These are phyloP conservation scores for Cosmorhoe ocellata DNA, from an alignment of 2,888 invertebrate species.

Conservation along the genomic window DNA sequence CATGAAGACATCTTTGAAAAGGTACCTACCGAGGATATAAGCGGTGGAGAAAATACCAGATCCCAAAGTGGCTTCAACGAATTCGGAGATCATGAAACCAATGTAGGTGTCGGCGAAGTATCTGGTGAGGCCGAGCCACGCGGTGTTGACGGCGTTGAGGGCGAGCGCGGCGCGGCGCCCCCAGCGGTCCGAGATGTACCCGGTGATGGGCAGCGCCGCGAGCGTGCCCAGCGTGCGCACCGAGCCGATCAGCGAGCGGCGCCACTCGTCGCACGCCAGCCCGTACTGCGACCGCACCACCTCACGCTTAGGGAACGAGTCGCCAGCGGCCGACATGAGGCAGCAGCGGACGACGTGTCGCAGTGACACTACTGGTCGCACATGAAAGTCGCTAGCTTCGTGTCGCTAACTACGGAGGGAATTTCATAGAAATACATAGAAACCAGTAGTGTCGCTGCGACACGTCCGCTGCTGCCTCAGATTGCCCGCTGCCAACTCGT, in stretches of 20 bases:
- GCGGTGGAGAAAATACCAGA: constrained; percentile 86
- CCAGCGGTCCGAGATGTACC: constrained; percentile 87
- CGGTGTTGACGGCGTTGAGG: constrained; percentile 82
- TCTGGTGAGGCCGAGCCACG: constrained; percentile 84
- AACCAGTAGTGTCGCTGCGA: no score
- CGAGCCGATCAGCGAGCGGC: constrained; percentile 87
- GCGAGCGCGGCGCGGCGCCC: constrained; percentile 84
- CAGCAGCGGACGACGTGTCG: no score
- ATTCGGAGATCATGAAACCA: constrained; percentile 85
- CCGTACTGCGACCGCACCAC: constrained; percentile 70
- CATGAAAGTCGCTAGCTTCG: no score
- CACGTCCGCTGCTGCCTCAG: no score
- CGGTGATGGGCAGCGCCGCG: constrained; percentile 85
- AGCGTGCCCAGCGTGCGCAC: constrained; percentile 86
- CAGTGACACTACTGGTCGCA: no score
- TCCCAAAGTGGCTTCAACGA: constrained; percentile 85
- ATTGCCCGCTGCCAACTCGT: no score
- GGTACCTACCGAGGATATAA: constrained; percentile 87
- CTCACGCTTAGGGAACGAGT: no score
- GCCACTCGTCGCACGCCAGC: constrained; percentile 87
- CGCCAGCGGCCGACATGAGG: no score
- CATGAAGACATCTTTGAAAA: no score
- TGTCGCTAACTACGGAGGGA: no score
- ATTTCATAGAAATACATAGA: no score
- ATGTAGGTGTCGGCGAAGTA: constrained; percentile 83